Base-by-base conservation (phyloP, 1,140 invertebrate genomes). In the Bradynema listronoti region DNA sequence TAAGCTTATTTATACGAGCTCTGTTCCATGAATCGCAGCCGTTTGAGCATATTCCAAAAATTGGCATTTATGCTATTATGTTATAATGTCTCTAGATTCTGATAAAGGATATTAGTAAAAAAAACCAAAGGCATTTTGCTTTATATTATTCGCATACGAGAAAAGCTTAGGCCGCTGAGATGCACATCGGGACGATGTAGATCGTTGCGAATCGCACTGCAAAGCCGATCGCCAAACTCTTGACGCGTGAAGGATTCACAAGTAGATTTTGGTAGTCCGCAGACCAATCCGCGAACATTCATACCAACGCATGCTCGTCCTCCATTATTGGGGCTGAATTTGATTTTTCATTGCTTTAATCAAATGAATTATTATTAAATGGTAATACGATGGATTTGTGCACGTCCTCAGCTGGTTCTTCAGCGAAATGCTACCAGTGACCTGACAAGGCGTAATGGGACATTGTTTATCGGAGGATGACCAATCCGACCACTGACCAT, bases 401-500 rank as follows among this genome's bases (percentile, higher is more conserved):
- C 74, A 77, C 9, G 75, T 78, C 34, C 74, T 49, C 7, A 75
- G 47, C 53, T 77, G 73, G n/a, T 52, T 51, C 36, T 71, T 75
- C 3, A 77, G 16, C 5, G 68, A 52, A 46, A 77, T 78, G 49
- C 63, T 68, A 19, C 76, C 76, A 24, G 61, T 66, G n/a, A 77
- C 59, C 51, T 78, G 72, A 42, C 74, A 77, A 7, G 63, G 73
- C 7, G 61, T 75, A 45, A 77, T 66, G 9, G 74, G 71, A 32
- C 74, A 77, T 24, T 56, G 65, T 52, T 73, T 65, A n/a, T 77
- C 73, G 1, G 46, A 57, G 4, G 71, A 73, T 9, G 71, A 54
- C 74, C 74, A 77, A 36, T 63, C 50, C n/a, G 74, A 78, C 74
- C 74, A 77, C 16, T 51, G 47, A 16, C 74, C 74, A 61, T 77